phyloP scores from a whole-genome alignment of 2,888 invertebrate species.

The Athalia rosae region DNA sequence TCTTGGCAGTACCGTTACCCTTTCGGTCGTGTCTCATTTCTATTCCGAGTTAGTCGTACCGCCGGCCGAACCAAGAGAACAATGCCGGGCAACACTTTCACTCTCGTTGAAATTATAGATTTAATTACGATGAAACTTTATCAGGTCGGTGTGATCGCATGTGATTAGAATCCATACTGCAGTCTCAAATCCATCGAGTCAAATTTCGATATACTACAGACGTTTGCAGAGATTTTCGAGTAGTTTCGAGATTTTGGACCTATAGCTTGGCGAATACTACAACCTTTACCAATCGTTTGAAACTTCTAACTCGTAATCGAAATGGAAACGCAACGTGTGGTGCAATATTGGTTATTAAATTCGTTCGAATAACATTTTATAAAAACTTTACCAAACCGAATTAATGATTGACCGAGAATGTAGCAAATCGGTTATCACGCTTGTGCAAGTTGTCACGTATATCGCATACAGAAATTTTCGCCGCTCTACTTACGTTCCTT shows the following conservation, averaged over 20 bases:
- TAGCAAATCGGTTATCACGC: no score
- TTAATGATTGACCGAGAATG: no score
- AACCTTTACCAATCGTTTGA: no score
- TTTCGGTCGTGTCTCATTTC: slow-evolving; percentile 24
- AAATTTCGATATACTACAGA: background rate
- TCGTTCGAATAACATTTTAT: no score
- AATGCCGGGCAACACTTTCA: slow-evolving; percentile 40
- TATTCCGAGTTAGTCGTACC: slow-evolving; percentile 26
- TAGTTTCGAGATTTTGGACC: background rate
- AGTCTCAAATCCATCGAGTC: background rate
- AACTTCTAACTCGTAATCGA: no score
- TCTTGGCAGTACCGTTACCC: slow-evolving; percentile 36
- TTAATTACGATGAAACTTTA: slow-evolving; percentile 40
- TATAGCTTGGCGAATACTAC: no score
- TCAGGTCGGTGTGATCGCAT: slow-evolving; percentile 17
- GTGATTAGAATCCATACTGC: background rate
- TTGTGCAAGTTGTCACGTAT: no score
- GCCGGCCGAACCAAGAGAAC: slow-evolving; percentile 29
- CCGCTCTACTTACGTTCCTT: no score
- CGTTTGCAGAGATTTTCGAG: background rate
- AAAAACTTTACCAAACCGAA: no score
- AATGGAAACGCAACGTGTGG: no score
- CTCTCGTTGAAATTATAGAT: slow-evolving; percentile 31
- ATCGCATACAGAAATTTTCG: no score
- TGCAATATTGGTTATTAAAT: no score